Percentiles rank a stretch among this genome's conserved stretches.
Conservation (phyloP, 2,888 invertebrate species). For the Aspidiotus destructor region DNA sequence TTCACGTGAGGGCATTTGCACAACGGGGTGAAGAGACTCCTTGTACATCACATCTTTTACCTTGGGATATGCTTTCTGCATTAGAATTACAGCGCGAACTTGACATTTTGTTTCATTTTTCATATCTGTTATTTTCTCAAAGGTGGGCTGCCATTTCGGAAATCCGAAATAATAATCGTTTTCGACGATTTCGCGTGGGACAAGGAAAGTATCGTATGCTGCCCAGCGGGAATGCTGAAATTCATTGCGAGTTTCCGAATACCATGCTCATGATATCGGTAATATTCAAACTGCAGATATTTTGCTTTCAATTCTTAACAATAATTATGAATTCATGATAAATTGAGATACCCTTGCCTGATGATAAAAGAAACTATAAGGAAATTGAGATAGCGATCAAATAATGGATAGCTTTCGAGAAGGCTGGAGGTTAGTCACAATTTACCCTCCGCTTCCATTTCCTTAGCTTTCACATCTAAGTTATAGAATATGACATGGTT, state of each 20-base stretch:
- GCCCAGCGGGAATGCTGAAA: conserved; percentile 38
- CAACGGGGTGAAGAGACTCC: too few species aligned
- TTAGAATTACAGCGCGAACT: not conserved
- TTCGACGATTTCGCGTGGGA: conserved; percentile 37
- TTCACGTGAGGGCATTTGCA: too few species aligned
- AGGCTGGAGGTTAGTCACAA: too few species aligned
- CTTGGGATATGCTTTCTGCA: not conserved
- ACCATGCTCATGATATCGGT: conserved; percentile 38
- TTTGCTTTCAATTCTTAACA: not conserved
- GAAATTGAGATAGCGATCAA: too few species aligned
- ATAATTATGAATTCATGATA: too few species aligned
- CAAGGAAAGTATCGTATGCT: conserved; percentile 38
- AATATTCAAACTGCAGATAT: conserved; percentile 9
- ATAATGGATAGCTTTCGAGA: too few species aligned
- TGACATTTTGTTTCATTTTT: not conserved
- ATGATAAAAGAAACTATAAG: not conserved
- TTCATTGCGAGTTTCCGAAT: conserved; percentile 39
- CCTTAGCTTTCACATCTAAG: too few species aligned
- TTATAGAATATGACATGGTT: too few species aligned
- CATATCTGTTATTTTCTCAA: conserved; percentile 3
- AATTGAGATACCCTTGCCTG: not conserved
- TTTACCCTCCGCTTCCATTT: too few species aligned
- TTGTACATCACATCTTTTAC: too few species aligned
- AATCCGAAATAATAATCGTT: conserved; percentile 31
- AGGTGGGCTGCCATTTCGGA: conserved; percentile 35